Conservation (phyloP, 2,113 vertebrate genomes). For the Cephalopterus ornatus region DNA sequence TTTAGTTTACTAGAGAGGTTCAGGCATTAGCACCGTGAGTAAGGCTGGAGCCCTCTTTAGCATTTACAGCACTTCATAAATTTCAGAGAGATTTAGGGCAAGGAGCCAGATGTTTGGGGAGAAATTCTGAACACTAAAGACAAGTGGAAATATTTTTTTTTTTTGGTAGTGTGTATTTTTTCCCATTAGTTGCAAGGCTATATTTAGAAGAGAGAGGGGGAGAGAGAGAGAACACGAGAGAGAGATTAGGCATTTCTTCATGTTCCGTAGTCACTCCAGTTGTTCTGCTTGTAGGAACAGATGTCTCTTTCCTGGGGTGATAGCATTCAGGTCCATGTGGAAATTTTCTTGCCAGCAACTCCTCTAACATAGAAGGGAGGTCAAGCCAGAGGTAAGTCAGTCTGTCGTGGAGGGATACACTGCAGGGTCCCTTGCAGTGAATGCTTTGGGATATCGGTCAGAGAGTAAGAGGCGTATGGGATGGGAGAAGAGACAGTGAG, state of each 20-base stretch:
- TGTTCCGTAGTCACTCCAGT: slow-evolving; percentile 51
- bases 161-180: slow-evolving; percentile 63
- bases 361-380: not conserved
- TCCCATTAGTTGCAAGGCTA: slow-evolving; percentile 64
- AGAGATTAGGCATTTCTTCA: slow-evolving; percentile 50
- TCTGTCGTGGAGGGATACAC: not conserved
- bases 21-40: not conserved
- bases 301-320: slow-evolving; percentile 49
- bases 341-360: not conserved
- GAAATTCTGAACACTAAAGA: slow-evolving; percentile 55
- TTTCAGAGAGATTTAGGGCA: slow-evolving; percentile 46
- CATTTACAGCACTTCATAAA: slow-evolving; percentile 54
- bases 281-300: slow-evolving; percentile 43
- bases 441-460: not conserved
- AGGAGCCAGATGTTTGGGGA: slow-evolving; percentile 50
- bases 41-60: slow-evolving; percentile 10
- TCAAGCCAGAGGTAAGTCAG: slow-evolving; percentile 27
- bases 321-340: not conserved
- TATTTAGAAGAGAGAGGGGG: slow-evolving; percentile 51
- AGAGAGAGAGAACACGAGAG: not conserved
- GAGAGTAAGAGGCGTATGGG: not conserved
- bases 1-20: not conserved
- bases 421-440: not conserved
- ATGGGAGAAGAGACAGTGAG: fast-evolving
- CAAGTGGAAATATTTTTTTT: slow-evolving; percentile 56